Base-by-base conservation (phyloP, 1,140 invertebrate species). In the Ptiloglossa arizonensis region DNA sequence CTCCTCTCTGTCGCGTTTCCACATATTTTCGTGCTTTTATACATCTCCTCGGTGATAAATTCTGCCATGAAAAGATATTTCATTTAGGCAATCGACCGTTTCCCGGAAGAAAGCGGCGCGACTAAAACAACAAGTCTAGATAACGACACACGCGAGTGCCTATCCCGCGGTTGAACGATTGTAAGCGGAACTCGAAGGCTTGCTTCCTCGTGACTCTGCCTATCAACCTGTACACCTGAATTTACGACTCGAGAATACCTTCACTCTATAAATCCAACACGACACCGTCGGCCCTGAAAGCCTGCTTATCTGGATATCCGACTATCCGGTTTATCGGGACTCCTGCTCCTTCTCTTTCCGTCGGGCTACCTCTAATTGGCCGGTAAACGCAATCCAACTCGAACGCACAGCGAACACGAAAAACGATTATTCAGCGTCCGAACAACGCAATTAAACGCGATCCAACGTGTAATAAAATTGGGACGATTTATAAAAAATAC, bases 211-310 rank as follows among this genome's bases (percentile, higher is more conserved):
- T 72, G 50, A 50, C 50, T 79, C 54, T 59, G 76, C 60, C 69
- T 74, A 79, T 79, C 76, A 64, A 79, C 57, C 59, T 63, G 59
- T 72, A 32, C 75, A 48, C 60, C 48, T 72, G 70, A 72, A 79
- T 79, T 74, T 73, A 79, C 76, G 70, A 66, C 59, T 71, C 74
- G 60, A 79, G 76, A 79, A 78, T 78, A 32, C 68, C 57, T 56
- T 72, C 75, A 60, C 67, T 60, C 75, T 71, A 78, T 78, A 78
- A 78, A 78, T 78, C 59, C 48, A 35, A 11, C 68, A 78, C 68
- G 68, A 72, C 75, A 63, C 44, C 68, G 57, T 24, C 29, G 27
- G 50, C 60, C 41, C 41, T 73, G 60, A 79, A 73, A 79, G 32
- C 50, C 44, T 56, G 70, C 59, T 73, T 79, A 79, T 73, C 76